Percentiles rank a stretch among this genome's conserved stretches.
Evolutionary conservation across 2,888 invertebrate species (phyloP).

Genomic region (Neria commutata): DNA sequence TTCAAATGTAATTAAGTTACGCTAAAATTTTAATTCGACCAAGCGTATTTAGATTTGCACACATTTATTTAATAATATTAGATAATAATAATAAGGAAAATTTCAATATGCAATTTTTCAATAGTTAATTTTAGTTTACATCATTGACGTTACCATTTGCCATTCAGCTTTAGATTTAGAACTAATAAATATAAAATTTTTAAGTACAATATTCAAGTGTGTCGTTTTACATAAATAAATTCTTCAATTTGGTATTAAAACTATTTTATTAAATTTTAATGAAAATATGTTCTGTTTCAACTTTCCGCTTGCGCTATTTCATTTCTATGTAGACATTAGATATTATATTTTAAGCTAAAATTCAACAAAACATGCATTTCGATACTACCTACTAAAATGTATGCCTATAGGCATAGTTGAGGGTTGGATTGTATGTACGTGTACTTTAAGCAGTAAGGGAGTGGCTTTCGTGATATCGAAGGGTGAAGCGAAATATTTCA

Average conservation of each 20-base stretch:
- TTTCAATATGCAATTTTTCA: conserved; percentile 42
- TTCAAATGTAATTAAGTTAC: too few relatives aligned
- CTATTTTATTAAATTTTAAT: too few relatives aligned
- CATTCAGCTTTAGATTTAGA: conserved; percentile 12
- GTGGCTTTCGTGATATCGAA: background rate
- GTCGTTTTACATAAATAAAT: conserved; percentile 27
- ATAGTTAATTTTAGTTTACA: conserved; percentile 30
- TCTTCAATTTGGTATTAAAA: conserved; percentile 27
- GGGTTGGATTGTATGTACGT: background rate
- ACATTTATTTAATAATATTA: too few relatives aligned
- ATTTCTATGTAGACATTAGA: conserved; percentile 4
- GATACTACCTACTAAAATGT: background rate
- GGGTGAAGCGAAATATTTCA: background rate
- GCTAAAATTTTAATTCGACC: too few relatives aligned
- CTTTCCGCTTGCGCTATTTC: conserved; percentile 19
- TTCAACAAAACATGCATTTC: conserved; percentile 7
- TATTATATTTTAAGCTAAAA: conserved; percentile 10
- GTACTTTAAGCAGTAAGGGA: background rate
- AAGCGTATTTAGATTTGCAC: too few relatives aligned
- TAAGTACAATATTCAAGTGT: conserved; percentile 10
- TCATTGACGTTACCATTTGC: background rate
- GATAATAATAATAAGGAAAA: too few relatives aligned
- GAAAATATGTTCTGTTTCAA: conserved; percentile 16
- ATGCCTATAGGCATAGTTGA: too few relatives aligned
- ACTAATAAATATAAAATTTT: conserved; percentile 4